Base-by-base conservation (phyloP, 2,797 vertebrate species). In the Trematomus bernacchii region DNA sequence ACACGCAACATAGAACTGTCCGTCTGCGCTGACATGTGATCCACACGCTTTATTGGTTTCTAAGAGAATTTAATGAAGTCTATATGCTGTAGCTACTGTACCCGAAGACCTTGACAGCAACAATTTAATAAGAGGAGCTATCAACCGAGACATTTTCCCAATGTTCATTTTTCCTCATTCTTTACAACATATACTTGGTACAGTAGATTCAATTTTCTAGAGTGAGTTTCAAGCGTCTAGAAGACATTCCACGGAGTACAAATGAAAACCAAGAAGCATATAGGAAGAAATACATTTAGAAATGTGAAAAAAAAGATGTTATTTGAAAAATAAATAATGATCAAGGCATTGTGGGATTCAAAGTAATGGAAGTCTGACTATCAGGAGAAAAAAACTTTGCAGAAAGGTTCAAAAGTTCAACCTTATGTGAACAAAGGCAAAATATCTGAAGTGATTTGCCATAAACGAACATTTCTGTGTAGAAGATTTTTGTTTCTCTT, bases 1-100 rank as follows among this genome's bases (percentile, higher is more conserved):
- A 63, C 23, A 60, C 64, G 18, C 16, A 59, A 33, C 57, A 60
- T 3, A 47, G 48, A 67, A 30, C 18, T 37, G 47, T 55, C 21
- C 1, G 46, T 53, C 21, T 37, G 40, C 19, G 10, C 61, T 33
- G 66, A 50, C 46, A 75, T 40, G 52, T 48, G 51, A 63, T 51
- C 43, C 44, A 53, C 54, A 48, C 14, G 63, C 46, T 60, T 66
- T 52, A 62, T 66, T 76, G 61, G 33, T 66, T 68, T 76, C 46
- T 53, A 67, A 70, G 48, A 59, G 40, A 69, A 71, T 54, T 30
- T 27, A 53, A 74, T 82, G 59, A 47, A 73, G 18, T n/a, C 66
- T 71, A 33, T 57, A 71, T 54, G 58, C 51, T 18, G 54, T 40
- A 48, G 52, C 59, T n/a, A 47, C 61, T 55, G 44, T 10, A 46